These are phyloP conservation scores for Pristionchus arcanus DNA, from an alignment of 2,888 invertebrate species.

Conservation along the genomic window DNA sequence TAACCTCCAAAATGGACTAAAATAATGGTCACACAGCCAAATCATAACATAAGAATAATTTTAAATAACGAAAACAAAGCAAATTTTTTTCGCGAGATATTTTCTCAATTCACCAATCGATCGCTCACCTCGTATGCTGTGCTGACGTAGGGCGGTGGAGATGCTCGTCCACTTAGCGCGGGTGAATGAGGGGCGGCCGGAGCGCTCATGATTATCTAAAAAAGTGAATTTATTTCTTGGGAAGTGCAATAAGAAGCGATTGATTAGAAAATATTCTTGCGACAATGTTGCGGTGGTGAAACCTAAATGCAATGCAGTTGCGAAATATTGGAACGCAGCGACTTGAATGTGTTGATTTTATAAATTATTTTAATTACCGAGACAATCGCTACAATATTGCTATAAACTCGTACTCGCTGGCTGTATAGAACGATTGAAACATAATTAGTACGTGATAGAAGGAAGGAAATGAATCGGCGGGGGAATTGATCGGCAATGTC, in stretches of 20 bases:
- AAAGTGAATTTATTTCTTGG: not conserved
- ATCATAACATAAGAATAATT: not conserved
- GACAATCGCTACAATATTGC: not conserved
- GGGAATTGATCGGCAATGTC: not conserved
- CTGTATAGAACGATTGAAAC: not conserved
- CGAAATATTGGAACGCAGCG: too few relatives aligned
- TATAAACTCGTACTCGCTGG: not conserved
- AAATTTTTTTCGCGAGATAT: not conserved
- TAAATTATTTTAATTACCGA: too few relatives aligned
- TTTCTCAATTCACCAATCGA: not conserved
- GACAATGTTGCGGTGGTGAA: too few relatives aligned
- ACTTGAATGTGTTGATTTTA: too few relatives aligned
- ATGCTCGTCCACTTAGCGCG: not conserved
- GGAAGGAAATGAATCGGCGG: not conserved
- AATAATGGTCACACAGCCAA: not conserved
- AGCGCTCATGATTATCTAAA: not conserved
- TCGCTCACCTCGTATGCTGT: not conserved
- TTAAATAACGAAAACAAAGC: not conserved
- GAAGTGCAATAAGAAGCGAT: not conserved
- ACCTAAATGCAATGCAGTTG: too few relatives aligned
- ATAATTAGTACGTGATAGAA: not conserved
- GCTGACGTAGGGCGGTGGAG: slow-evolving; percentile 4
- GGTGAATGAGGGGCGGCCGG: not conserved
- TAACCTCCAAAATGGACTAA: too few relatives aligned
- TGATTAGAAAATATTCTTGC: too few relatives aligned